A percentile compares a stretch with the other conserved stretches of the same genome.
Conservation (phyloP, 2,888 invertebrate genomes). For the Orchesellides sinensis region DNA sequence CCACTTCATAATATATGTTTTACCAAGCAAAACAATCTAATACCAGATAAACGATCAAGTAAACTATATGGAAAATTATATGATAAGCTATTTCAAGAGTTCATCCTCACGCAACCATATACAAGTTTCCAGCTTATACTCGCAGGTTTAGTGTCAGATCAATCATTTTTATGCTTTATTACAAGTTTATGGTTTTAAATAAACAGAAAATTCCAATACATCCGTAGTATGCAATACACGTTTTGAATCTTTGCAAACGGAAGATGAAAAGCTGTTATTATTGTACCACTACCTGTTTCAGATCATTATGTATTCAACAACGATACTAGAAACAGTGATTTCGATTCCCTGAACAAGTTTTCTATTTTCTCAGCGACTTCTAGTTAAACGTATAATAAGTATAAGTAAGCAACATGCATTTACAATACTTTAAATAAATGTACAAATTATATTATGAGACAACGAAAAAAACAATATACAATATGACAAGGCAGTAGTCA, state of each 20-base stretch:
- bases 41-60: neutral
- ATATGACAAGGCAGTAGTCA: slow-evolving; percentile 37
- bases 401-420: neutral
- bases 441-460: neutral
- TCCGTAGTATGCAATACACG: neutral
- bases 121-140: neutral
- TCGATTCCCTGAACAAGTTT: slow-evolving; percentile 49
- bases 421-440: neutral
- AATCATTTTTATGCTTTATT: slow-evolving; percentile 40
- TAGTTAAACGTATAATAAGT: neutral
- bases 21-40: neutral
- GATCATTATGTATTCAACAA: slow-evolving; percentile 55
- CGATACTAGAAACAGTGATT: slow-evolving; percentile 11
- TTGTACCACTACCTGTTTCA: slow-evolving; percentile 36
- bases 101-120: slow-evolving; percentile 12
- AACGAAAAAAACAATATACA: slow-evolving; percentile 2
- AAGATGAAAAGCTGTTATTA: slow-evolving; percentile 38
- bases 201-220: neutral
- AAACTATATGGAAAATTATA: too few relatives aligned
- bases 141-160: slow-evolving; percentile 24
- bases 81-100: neutral
- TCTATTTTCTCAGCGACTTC: slow-evolving; percentile 43
- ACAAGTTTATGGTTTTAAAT: slow-evolving; percentile 15
- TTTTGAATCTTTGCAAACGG: neutral
- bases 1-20: neutral